A percentile compares a stretch with the other conserved stretches of the same genome.
Evolutionary conservation across 2,797 vertebrate species (phyloP).

Genomic region (Lerista edwardsae): DNA sequence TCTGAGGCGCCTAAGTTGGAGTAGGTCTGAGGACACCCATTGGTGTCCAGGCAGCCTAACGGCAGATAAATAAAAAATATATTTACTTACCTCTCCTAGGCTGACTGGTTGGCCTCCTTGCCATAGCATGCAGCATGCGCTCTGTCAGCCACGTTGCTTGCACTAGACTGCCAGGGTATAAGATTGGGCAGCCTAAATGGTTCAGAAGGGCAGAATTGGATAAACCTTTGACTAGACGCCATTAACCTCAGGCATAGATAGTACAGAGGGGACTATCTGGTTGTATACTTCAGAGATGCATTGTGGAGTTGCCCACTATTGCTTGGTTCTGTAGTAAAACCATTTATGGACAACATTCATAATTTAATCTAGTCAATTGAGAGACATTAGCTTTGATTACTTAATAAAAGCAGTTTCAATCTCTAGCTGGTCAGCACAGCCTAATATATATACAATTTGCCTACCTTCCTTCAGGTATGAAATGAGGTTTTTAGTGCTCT

Average conservation of each 20-base stretch:
- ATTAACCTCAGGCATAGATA: neutral
- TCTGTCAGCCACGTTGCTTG: too few species aligned
- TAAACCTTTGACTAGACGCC: neutral
- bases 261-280: too few species aligned
- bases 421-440: slow-evolving; percentile 53
- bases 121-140: too few species aligned
- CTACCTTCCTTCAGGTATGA: slow-evolving; percentile 53
- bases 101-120: too few species aligned
- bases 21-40: too few species aligned
- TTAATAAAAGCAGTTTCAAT: neutral
- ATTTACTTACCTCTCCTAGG: too few species aligned
- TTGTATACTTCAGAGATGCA: neutral
- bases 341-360: slow-evolving; percentile 30
- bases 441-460: slow-evolving; percentile 56
- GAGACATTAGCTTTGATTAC: neutral
- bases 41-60: too few species aligned
- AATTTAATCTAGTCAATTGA: slow-evolving; percentile 44
- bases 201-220: too few species aligned
- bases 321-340: neutral
- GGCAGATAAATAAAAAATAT: too few species aligned
- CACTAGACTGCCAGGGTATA: too few species aligned
- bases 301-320: neutral
- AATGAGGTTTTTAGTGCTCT: slow-evolving; percentile 54
- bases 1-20: too few species aligned
- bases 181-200: too few species aligned